Evolutionary conservation across 1,140 invertebrate species (phyloP), one percentile per base, ranked within the genome.

Genomic region (Teleogryllus occipitalis): DNA sequence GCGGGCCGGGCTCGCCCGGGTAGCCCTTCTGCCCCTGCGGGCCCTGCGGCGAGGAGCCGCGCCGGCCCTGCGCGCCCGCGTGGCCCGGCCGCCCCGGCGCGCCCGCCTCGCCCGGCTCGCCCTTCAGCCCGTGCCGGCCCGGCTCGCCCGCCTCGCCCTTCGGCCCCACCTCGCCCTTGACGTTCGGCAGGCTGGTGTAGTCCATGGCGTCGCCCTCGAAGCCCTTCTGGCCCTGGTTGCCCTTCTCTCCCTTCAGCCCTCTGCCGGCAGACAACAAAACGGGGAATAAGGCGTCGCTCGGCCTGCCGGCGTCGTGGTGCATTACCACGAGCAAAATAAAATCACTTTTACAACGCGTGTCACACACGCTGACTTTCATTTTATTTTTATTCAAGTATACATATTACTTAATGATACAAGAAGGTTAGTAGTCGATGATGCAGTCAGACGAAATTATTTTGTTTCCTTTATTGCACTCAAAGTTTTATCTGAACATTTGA

Each of bases 61-160:
- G 83, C 76, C 86, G 86, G 7, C 91, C 91, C 74, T 86, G 86
- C 0, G 81, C 82, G 22, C 90, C 90, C 79, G 84, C 84, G 27
- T 82, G 84, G 75, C 89, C 90, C 54, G 82, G 84, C 48, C 87
- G 88, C 74, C 89, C 89, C 75, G 77, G 84, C 14, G 80, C 84
- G 80, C 90, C 88, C 8, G 78, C 46, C 47, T 78, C 77, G 14
- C 80, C 80, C 7, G 80, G 72, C n/a, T 74, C 77, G 8, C 80
- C 80, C 21, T 18, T 49, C 7, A 12, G 27, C 4, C 80, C 80
- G 5, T 47, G 6, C 0, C 49, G 46, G 21, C 80, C 80, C 18
- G n/a, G 47, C 54, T 75, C 77, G 7, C 80, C 80, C 12, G 0
- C 5, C 47, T 78, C 21, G 22, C 80, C 80, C 27, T 73, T 78